Percentiles rank a stretch among this genome's conserved stretches.
Conservation (phyloP, 2,113 vertebrate species). For the Lates calcarifer region DNA sequence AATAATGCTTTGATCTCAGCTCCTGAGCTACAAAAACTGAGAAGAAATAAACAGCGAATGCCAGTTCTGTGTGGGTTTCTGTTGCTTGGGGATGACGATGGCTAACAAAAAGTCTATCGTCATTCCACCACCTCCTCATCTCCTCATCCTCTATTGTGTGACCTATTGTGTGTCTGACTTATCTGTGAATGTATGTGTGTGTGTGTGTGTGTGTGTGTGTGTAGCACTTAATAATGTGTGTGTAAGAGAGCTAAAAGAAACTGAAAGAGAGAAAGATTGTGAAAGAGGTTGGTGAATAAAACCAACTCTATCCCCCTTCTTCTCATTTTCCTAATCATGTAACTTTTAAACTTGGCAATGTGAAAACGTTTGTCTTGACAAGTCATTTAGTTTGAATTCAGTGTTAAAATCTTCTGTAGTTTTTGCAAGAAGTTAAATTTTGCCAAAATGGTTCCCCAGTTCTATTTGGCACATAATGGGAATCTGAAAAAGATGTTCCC, state of each 20-base stretch:
- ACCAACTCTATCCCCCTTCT: slow-evolving; percentile 22
- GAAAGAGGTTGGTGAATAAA: slow-evolving; percentile 41
- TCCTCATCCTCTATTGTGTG: slow-evolving; percentile 48
- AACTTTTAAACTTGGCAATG: slow-evolving; percentile 25
- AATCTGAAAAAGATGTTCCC: too few relatives aligned
- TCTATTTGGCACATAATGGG: too few relatives aligned
- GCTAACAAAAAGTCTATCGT: slow-evolving; percentile 46
- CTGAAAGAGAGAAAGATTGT: slow-evolving; percentile 15
- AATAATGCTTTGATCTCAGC: slow-evolving; percentile 50
- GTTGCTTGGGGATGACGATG: slow-evolving; percentile 60
- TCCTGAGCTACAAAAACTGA: slow-evolving; percentile 18
- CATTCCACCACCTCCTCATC: slow-evolving; percentile 66
- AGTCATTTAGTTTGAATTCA: not conserved
- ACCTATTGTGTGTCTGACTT: slow-evolving; percentile 47
- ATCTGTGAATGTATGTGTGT: slow-evolving; percentile 49
- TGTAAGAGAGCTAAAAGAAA: slow-evolving; percentile 24
- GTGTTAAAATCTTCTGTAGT: slow-evolving; percentile 25
- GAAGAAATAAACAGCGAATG: slow-evolving; percentile 51
- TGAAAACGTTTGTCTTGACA: slow-evolving; percentile 58
- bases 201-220: slow-evolving; percentile 29
- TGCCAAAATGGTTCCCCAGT: not conserved
- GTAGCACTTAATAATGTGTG: slow-evolving; percentile 20
- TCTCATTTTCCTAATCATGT: slow-evolving; percentile 38
- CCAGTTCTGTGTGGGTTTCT: slow-evolving; percentile 69
- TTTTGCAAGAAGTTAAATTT: not conserved